These are phyloP conservation scores for Epizoanthus ramosus DNA, from an alignment of 92 coral and sea anemone species.

Conservation along the genomic window DNA sequence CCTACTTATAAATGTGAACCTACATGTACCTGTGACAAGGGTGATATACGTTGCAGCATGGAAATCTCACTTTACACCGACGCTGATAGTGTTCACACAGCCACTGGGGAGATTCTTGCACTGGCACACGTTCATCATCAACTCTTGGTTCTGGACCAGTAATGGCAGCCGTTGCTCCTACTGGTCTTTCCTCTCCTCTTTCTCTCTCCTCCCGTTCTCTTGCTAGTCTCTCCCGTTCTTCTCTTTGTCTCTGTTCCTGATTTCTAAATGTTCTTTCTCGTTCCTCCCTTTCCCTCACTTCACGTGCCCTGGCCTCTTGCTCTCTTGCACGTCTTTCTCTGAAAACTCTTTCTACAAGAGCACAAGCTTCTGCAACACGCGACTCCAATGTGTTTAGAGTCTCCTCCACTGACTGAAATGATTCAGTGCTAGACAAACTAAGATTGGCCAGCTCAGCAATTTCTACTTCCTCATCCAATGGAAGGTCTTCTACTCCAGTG, in stretches of 20 bases:
- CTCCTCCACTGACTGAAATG: constrained; percentile 22
- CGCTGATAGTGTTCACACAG: constrained; percentile 34
- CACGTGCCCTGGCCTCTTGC: not conserved
- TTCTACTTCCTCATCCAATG: not conserved
- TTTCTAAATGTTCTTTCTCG: not conserved
- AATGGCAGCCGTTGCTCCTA: not conserved
- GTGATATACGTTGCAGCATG: constrained; percentile 22
- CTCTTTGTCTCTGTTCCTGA: not conserved
- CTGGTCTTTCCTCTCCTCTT: too few species aligned
- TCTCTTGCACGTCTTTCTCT: not conserved
- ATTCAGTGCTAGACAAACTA: not conserved
- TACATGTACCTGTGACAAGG: constrained; percentile 33
- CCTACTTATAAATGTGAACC: too few species aligned
- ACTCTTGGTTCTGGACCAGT: not conserved
- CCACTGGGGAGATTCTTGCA: constrained; percentile 40
- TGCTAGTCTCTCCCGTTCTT: not conserved
- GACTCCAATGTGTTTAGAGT: not conserved
- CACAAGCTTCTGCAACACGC: not conserved
- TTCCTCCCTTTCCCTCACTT: constrained; percentile 4
- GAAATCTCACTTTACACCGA: constrained; percentile 25
- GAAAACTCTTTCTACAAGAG: not conserved
- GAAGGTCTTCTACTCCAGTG: not conserved
- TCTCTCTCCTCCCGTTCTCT: not conserved
- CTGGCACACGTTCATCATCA: constrained; percentile 5
- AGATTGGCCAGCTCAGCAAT: not conserved